Evolutionary conservation across 1,140 invertebrate genomes (phyloP).

Genomic region (Phymorhynchus buccinoides): DNA sequence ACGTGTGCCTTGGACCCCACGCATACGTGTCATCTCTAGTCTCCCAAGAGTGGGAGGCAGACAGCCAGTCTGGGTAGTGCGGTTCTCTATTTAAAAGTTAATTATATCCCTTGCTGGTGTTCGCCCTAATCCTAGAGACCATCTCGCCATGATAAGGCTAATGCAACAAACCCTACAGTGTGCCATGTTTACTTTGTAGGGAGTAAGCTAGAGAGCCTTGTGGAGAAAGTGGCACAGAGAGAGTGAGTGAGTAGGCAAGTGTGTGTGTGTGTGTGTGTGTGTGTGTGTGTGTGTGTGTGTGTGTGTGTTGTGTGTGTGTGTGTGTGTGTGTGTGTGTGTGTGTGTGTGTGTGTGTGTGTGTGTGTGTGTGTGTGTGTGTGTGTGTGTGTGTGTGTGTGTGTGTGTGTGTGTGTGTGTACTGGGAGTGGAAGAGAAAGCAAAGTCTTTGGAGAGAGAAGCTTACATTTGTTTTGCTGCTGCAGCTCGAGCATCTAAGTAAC

Average conservation of each 20-base stretch:
- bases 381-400: neutral
- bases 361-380: slow-evolving; percentile 7
- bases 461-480: too few species aligned
- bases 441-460: too few species aligned
- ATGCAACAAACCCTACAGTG: neutral
- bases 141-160: too few species aligned
- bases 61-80: too few species aligned
- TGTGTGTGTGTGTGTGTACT: neutral
- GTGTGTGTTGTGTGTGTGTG: too few species aligned
- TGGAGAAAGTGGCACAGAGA: slow-evolving; percentile 33
- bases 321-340: slow-evolving; percentile 5
- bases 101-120: too few species aligned
- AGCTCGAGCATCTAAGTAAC: too few species aligned
- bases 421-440: neutral
- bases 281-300: slow-evolving; percentile 8
- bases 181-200: neutral
- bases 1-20: too few species aligned
- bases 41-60: too few species aligned
- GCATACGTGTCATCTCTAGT: too few species aligned
- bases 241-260: neutral
- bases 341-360: slow-evolving; percentile 12
- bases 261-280: slow-evolving; percentile 17
- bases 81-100: too few species aligned
- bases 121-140: too few species aligned
- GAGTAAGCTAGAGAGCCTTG: slow-evolving; percentile 29